These are phyloP conservation scores for Scatophagus argus DNA, from an alignment of 2,113 vertebrate species.

Conservation along the genomic window DNA sequence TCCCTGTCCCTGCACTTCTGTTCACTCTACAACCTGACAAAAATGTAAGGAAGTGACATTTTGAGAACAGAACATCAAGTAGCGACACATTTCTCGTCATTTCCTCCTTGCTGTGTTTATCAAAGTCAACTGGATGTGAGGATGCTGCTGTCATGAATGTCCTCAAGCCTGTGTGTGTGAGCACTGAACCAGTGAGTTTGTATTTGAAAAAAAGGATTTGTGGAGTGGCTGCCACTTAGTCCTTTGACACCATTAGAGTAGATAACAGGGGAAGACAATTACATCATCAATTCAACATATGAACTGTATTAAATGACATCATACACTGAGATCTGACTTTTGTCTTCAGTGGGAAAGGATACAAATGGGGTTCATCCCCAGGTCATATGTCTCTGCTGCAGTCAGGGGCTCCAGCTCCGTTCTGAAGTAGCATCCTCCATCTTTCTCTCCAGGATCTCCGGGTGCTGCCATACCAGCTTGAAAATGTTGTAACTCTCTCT, in stretches of 20 bases:
- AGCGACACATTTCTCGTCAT: constrained; percentile 23
- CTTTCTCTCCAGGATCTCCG: constrained; percentile 28
- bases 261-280: background rate
- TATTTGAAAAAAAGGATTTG: constrained; percentile 6
- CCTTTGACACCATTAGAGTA: background rate
- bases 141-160: background rate
- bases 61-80: constrained; percentile 30
- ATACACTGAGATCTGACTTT: no score
- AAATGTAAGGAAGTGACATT: constrained; percentile 35
- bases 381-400: no score
- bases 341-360: no score
- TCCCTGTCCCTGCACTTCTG: constrained; percentile 21
- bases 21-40: constrained; percentile 21
- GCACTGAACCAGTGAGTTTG: background rate
- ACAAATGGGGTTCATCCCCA: no score
- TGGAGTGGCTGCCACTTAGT: background rate
- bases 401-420: no score
- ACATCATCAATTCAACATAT: background rate
- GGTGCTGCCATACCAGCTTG: constrained; percentile 45
- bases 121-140: constrained; percentile 38
- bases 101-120: constrained; percentile 33
- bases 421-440: constrained; percentile 22
- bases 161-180: background rate
- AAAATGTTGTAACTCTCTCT: constrained; percentile 45
- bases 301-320: background rate